Base-by-base conservation (phyloP, 2,888 invertebrate species). In the Iselma pallidipennis region DNA sequence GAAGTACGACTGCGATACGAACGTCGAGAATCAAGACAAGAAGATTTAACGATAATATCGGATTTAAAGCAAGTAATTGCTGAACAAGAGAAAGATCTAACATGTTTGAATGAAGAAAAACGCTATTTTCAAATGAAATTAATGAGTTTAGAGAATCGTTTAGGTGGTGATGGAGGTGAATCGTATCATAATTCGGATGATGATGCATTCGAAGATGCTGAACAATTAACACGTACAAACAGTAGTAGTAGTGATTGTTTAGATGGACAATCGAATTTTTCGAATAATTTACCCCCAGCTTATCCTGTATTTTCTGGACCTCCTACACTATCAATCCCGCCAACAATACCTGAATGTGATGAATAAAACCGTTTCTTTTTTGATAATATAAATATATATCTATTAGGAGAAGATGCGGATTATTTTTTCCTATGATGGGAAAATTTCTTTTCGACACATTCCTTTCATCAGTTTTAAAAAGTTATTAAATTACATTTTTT, bases 1-100 rank as follows among this genome's bases (percentile, higher is more conserved):
- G 86, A 86, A 76, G 85, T 86, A 74, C 82, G 86, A 59, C 82
- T 83, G 78, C 81, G 85, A 21, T 86, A 86, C 62, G 86, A 86
- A 73, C 77, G 85, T 48, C 80, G 86, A 10, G 86, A 86, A 74
- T 85, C 86, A 1, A 80, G 85, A 1, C 80, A 82, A 9, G 86
- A 87, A 76, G 86, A 86, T 72, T 67, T 86, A 28, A 84, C 83
- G 57, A 82, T 83, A 68, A 86, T 87, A 49, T 78, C 83, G 6
- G 86, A 86, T 64, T 73, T 87, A 52, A 81, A 83, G 29, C 83
- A 83, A 68, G 82, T 85, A n/a, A 83, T 86, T 54, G 85, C 85
- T 28, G 84, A 85, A 60, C 85, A 86, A 71, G 86, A 87, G 67
- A 83, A 84, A 63, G 86, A 87, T 72, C 74, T 87, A 50, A 83